Base-by-base conservation (phyloP, 2,888 invertebrate genomes). In the Drosophila colorata region DNA sequence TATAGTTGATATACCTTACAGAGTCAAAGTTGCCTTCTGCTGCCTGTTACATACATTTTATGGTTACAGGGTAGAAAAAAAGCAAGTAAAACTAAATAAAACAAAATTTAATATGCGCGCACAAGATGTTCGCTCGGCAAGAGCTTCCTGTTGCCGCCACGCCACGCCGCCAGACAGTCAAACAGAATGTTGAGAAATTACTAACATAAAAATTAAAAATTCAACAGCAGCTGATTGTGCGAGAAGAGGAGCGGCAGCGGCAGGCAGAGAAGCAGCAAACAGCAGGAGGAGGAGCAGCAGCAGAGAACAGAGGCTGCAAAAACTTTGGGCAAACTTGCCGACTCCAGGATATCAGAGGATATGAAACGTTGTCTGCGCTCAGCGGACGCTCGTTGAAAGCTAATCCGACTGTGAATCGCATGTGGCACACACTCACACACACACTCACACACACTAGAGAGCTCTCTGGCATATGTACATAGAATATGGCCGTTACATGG, bases 181-280 rank as follows among this genome's bases (percentile, higher is more conserved):
- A 61, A 68, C 65, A 66, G 67, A 80, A 84, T 78, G 86, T 69
- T 80, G 77, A 86, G 82, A 88, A 87, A 88, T 86, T 81, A 86
- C 87, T 70, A 87, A 80, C 85, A 89, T 88, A 87, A 88, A 89
- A 88, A 88, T 88, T 89, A 88, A 88, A 89, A 89, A 89, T 88
- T 88, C 88, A 88, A 78, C 89, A 88, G 89, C 78, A 78, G 78
- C 78, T 86, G 88, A 86, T 82, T 85, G 80, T 70, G 61, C 35
- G 55, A 14, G 38, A 38, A 16, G 9, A 14, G 38, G 16, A 16
- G 9, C 38, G 14, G 16, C 2, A 38, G 38, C 16, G 14, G 37
- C 4, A 14, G 37, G 9, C 41, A n/a, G n/a, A 18, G 47, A 13
- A 13, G 33, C 7, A 35, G 35, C 2, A n/a, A n/a, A 6, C 4